Percentiles rank a stretch among this genome's conserved stretches.
Conservation (phyloP, 2,888 invertebrate genomes). For the Gasteruption jaculator region DNA sequence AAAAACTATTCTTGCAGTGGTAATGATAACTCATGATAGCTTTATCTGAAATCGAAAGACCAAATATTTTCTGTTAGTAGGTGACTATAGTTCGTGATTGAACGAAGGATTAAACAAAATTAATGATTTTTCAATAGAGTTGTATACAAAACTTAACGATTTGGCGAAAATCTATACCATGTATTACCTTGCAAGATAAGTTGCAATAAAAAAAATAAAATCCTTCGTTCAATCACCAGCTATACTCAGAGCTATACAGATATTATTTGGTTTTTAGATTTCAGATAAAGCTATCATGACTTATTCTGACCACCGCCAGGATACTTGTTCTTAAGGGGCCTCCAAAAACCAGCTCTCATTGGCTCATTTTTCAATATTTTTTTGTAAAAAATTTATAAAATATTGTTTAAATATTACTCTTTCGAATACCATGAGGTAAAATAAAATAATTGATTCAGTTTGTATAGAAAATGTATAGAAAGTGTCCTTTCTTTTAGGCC, state of each 20-base stretch:
- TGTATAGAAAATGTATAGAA: too few species aligned
- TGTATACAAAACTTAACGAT: conserved; percentile 5
- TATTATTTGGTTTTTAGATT: conserved; percentile 4
- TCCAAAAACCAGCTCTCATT: too few species aligned
- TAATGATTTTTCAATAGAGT: too few species aligned
- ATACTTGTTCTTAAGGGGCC: conserved; percentile 1
- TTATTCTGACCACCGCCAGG: conserved; percentile 2
- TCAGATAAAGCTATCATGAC: conserved; percentile 7
- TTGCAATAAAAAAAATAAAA: conserved; percentile 6
- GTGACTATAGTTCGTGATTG: not conserved
- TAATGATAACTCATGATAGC: conserved; percentile 6
- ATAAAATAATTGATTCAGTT: too few species aligned
- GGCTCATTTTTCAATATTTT: too few species aligned
- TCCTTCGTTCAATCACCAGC: conserved; percentile 1
- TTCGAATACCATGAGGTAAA: too few species aligned
- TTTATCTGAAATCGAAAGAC: conserved; percentile 7
- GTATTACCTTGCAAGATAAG: conserved; percentile 5
- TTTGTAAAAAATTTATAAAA: too few species aligned
- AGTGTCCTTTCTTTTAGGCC: too few species aligned
- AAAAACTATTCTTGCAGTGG: conserved; percentile 5
- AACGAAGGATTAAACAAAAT: conserved; percentile 4
- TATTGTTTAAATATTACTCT: too few species aligned
- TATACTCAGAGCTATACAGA: not conserved
- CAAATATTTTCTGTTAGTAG: conserved; percentile 6
- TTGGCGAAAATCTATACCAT: conserved; percentile 5